Percentiles rank a stretch among this genome's conserved stretches.
phyloP scores from a whole-genome alignment of 2,797 vertebrate genomes.

The Adelosebastes latens region DNA sequence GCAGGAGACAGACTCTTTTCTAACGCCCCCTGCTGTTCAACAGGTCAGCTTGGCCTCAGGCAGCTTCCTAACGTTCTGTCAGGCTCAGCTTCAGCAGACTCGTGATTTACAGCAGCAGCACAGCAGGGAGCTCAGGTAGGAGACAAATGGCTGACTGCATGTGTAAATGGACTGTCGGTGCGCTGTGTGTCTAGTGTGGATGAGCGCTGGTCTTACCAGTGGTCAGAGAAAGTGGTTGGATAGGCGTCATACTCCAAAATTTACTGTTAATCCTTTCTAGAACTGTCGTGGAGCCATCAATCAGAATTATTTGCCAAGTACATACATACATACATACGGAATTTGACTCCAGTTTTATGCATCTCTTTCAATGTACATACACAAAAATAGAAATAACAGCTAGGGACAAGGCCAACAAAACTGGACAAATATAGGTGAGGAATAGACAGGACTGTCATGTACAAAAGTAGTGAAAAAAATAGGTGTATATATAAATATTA shows the following conservation, averaged over 20 bases:
- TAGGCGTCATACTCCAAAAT: neutral
- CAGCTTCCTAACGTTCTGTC: slow-evolving; percentile 85
- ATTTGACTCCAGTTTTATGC: too few species aligned
- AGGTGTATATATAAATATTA: too few species aligned
- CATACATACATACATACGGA: too few species aligned
- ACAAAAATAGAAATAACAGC: too few species aligned
- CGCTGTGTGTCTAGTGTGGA: neutral
- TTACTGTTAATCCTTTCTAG: neutral
- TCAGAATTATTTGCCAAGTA: too few species aligned
- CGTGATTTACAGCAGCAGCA: slow-evolving; percentile 73
- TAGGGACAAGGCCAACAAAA: too few species aligned
- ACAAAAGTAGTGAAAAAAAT: too few species aligned
- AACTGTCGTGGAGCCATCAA: neutral
- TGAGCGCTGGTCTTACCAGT: neutral
- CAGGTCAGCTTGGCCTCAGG: slow-evolving; percentile 49
- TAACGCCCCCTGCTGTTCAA: slow-evolving; percentile 53
- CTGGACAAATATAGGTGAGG: too few species aligned
- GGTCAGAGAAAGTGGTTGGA: neutral
- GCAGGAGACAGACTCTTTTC: slow-evolving; percentile 64
- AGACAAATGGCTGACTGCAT: slow-evolving; percentile 10
- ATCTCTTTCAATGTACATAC: too few species aligned
- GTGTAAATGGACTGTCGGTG: neutral
- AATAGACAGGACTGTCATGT: too few species aligned
- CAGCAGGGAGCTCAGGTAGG: slow-evolving; percentile 75
- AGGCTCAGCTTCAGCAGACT: slow-evolving; percentile 84